Percentiles rank a stretch among this genome's conserved stretches.
Evolutionary conservation across 2,113 vertebrate genomes (phyloP).

Genomic region (Oryzias javanicus): DNA sequence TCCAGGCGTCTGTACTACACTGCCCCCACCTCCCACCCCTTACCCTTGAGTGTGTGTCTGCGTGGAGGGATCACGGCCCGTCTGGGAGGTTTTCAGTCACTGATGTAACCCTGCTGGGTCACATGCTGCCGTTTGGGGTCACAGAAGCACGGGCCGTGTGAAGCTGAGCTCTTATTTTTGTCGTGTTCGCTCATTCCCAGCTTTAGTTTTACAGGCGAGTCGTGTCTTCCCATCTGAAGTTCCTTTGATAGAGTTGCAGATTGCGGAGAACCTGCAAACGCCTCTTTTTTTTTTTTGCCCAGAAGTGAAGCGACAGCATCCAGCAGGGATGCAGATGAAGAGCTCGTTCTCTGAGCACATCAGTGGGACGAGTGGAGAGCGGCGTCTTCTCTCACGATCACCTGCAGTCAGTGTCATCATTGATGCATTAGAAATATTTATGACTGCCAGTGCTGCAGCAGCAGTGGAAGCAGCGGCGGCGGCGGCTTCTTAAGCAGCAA

Average conservation of each 20-base stretch:
- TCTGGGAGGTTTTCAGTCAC: slow-evolving; percentile 62
- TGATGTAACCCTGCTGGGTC: slow-evolving; percentile 56
- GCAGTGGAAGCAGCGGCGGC: slow-evolving; percentile 13
- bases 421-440: slow-evolving; percentile 69
- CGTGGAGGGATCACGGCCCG: slow-evolving; percentile 32
- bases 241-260: slow-evolving; percentile 19
- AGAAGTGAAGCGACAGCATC: slow-evolving; percentile 19
- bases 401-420: slow-evolving; percentile 50
- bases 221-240: slow-evolving; percentile 8
- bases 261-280: slow-evolving; percentile 28
- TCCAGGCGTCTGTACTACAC: slow-evolving; percentile 36
- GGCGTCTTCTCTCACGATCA: slow-evolving; percentile 5
- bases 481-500: slow-evolving; percentile 15
- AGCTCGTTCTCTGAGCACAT: slow-evolving; percentile 1
- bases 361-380: slow-evolving; percentile 12
- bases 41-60: slow-evolving; percentile 23
- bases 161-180: slow-evolving; percentile 22
- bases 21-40: slow-evolving; percentile 18
- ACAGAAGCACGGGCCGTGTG: no score
- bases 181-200: slow-evolving; percentile 26
- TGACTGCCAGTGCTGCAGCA: slow-evolving; percentile 39
- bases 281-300: slow-evolving; percentile 19
- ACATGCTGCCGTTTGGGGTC: slow-evolving; percentile 25
- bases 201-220: slow-evolving; percentile 15
- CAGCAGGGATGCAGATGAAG: slow-evolving; percentile 15